These are phyloP conservation scores for Eptesicus fuscus DNA, from an alignment of 2,113 vertebrate genomes.

Conservation along the genomic window DNA sequence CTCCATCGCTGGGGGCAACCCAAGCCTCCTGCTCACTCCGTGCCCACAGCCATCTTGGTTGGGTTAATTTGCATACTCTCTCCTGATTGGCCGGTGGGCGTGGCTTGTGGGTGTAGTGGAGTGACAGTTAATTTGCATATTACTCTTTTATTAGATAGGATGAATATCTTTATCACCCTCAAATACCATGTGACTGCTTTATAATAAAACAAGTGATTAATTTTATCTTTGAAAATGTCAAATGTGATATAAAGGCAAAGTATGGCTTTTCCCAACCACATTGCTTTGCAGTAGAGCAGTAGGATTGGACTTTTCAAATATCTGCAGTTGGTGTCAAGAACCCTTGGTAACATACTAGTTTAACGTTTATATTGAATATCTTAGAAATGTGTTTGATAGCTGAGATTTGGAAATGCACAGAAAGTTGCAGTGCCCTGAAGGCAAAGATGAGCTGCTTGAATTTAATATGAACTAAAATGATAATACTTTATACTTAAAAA, in stretches of 20 bases:
- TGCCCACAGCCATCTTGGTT: too few species aligned
- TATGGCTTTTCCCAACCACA: constrained; percentile 34
- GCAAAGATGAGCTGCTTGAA: constrained; percentile 49
- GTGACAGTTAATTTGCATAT: too few species aligned
- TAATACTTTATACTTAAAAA: constrained; percentile 57
- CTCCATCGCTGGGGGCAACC: too few species aligned
- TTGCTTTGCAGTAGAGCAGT: not conserved
- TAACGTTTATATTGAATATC: constrained; percentile 46
- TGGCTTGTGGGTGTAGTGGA: too few species aligned
- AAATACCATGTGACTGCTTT: not conserved
- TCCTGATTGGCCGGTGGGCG: too few species aligned
- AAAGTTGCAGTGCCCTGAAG: constrained; percentile 40
- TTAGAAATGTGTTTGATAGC: constrained; percentile 58
- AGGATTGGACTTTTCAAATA: constrained; percentile 33
- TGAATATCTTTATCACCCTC: not conserved
- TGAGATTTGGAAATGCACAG: constrained; percentile 50
- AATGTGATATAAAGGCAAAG: constrained; percentile 41
- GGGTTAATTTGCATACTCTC: too few species aligned
- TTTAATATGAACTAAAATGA: constrained; percentile 60
- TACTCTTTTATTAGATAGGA: too few species aligned
- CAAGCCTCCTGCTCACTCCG: too few species aligned
- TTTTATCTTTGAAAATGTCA: constrained; percentile 33
- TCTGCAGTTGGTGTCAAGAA: constrained; percentile 24
- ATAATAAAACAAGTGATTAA: not conserved
- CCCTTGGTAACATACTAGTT: constrained; percentile 36